Percentiles rank a stretch among this genome's conserved stretches.
These are phyloP conservation scores for Drosophila neonasuta DNA, from an alignment of 2,888 invertebrate species.

Conservation along the genomic window DNA sequence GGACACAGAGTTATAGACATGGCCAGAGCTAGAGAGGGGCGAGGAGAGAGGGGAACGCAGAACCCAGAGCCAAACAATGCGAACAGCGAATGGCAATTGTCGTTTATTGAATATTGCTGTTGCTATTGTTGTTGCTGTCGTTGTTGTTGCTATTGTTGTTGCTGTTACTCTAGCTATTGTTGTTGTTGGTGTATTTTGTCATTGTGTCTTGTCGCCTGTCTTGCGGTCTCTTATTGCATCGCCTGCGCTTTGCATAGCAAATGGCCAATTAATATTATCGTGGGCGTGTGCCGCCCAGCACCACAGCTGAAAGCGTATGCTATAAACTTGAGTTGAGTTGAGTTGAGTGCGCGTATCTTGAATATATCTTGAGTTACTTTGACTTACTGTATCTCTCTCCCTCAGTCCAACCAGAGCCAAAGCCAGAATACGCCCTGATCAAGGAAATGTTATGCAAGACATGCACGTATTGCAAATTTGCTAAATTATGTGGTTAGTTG, in stretches of 20 bases:
- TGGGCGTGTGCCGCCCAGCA: constrained; percentile 63
- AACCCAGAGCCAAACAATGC: constrained; percentile 23
- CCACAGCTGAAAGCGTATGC: constrained; percentile 2
- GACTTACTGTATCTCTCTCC: constrained; percentile 23
- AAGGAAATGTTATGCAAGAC: constrained; percentile 75
- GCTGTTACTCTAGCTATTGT: constrained; percentile 4
- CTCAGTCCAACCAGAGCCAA: background rate
- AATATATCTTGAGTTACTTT: constrained; percentile 33
- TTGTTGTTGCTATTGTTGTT: constrained; percentile 38
- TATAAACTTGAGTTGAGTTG: background rate
- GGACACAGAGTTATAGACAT: constrained; percentile 4
- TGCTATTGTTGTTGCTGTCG: constrained; percentile 31
- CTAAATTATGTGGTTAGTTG: constrained; percentile 58
- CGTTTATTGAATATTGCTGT: constrained; percentile 69
- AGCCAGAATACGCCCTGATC: constrained; percentile 39
- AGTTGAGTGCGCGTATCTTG: constrained; percentile 33
- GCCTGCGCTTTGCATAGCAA: constrained; percentile 63
- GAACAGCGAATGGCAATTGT: constrained; percentile 70
- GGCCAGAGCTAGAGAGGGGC: background rate
- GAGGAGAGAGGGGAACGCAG: too few relatives aligned
- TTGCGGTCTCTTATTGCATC: constrained; percentile 57
- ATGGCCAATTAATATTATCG: constrained; percentile 75
- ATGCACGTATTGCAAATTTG: constrained; percentile 67
- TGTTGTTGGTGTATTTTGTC: constrained; percentile 67
- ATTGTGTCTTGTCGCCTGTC: constrained; percentile 76